Evolutionary conservation across 2,113 vertebrate species (phyloP), one percentile per base, ranked within the genome.

Genomic region (Bos indicus): DNA sequence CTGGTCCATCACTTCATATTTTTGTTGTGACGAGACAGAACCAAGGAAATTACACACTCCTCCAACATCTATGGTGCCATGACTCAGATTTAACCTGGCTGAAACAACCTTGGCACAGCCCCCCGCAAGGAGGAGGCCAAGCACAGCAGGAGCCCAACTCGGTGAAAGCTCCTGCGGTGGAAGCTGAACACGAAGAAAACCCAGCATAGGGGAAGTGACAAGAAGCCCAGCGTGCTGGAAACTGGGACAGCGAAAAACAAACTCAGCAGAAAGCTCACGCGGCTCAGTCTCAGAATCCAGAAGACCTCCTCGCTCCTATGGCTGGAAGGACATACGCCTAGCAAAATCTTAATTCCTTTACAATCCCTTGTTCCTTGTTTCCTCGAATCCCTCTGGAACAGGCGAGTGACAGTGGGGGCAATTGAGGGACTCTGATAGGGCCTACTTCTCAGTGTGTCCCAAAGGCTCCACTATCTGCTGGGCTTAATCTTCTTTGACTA

Each of bases 101-200:
- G 33, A 67, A 10, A n/a, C 33, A 67, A 67, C 33, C 33, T 19
- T 67, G 64, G 33, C 64, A 67, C 4, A 17, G 8, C 4, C 64
- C 64, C 33, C 7, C 1, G 2, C 33, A 10, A 67, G 16, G 33
- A 67, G 33, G 16, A 17, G 33, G 64, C 64, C 64, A 67, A 67
- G 15, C 16, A 36, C 2, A 67, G 8, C 64, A 21, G 64, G 64
- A 67, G 64, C 33, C 33, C 8, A 36, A 19, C 17, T 21, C 0
- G 0, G 64, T 5, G 33, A 67, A 36, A n/a, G 33, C 7, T 67
- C 33, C 33, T 2, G 1, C 0, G 0, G 33, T 67, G 17, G 16
- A 67, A 21, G 64, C 33, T 67, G 33, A 36, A 36, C 1, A 5
- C 0, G 2, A 36, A 19, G 8, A 36, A 19, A 11, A 21, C 8